phyloP scores from a whole-genome alignment of 2,888 invertebrate genomes.

The Germaria angustata region DNA sequence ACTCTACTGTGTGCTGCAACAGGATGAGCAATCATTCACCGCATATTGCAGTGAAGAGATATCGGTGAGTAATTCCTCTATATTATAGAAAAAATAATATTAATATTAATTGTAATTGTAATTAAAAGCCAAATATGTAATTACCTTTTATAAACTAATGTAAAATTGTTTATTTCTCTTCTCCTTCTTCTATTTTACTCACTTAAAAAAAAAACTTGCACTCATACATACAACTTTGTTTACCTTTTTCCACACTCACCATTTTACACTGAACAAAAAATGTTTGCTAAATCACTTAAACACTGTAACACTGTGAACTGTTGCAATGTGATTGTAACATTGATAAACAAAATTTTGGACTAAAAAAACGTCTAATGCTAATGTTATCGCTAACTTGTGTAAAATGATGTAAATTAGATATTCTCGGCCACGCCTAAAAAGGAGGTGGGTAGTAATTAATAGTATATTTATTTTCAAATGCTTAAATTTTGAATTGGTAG shows the following conservation, averaged over 20 bases:
- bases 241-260: not conserved
- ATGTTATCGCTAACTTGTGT: slow-evolving; percentile 64
- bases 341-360: slow-evolving; percentile 16
- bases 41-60: slow-evolving; percentile 87
- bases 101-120: slow-evolving; percentile 9
- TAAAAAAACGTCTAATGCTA: slow-evolving; percentile 21
- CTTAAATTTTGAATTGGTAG: not conserved
- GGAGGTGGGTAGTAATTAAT: slow-evolving; percentile 76
- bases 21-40: slow-evolving; percentile 86
- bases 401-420: slow-evolving; percentile 74
- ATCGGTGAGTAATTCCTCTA: slow-evolving; percentile 82
- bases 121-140: slow-evolving; percentile 11
- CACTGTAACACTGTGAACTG: not conserved
- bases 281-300: not conserved
- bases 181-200: slow-evolving; percentile 23
- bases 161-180: slow-evolving; percentile 25
- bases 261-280: slow-evolving; percentile 35
- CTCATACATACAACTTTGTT: slow-evolving; percentile 4
- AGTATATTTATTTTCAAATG: slow-evolving; percentile 8
- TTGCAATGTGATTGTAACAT: not conserved
- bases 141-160: slow-evolving; percentile 7
- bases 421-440: slow-evolving; percentile 80
- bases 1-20: slow-evolving; percentile 86
- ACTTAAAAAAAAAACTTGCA: slow-evolving; percentile 7
- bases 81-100: no score